phyloP scores from a whole-genome alignment of 2,113 vertebrate species.

The Halichoerus grypus region DNA sequence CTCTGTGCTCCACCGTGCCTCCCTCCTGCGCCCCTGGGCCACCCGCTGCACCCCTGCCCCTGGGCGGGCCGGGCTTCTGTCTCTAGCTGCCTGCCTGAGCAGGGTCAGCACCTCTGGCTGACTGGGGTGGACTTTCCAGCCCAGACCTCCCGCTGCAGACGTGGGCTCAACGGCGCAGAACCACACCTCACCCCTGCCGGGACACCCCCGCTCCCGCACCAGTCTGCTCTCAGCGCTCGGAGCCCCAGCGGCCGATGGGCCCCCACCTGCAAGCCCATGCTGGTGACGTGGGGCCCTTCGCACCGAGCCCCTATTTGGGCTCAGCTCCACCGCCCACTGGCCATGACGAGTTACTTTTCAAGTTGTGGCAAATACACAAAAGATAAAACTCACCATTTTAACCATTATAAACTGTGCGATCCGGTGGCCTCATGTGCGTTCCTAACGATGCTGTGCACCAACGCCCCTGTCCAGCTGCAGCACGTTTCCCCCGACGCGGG shows the following conservation, averaged over 20 bases:
- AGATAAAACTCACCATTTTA: not conserved
- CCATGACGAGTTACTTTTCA: not conserved
- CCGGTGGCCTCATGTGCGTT: not conserved
- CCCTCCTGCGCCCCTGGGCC: not conserved
- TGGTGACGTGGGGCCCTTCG: not conserved
- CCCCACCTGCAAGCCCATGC: not conserved
- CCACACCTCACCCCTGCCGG: accelerated
- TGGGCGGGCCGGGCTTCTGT: not conserved
- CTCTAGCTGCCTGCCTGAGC: not conserved
- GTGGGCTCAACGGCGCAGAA: accelerated
- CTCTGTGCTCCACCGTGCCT: not conserved
- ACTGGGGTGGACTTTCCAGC: not conserved
- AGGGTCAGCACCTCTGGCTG: not conserved
- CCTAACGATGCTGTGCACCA: accelerated
- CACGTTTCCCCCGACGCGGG: not conserved
- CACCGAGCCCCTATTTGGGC: not conserved
- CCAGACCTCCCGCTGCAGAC: not conserved
- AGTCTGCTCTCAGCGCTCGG: not conserved
- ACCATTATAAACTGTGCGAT: accelerated
- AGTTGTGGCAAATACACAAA: not conserved
- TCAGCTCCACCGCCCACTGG: not conserved
- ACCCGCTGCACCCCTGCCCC: not conserved
- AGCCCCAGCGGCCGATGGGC: accelerated
- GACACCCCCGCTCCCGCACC: not conserved
- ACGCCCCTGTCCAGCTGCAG: not conserved